These are phyloP conservation scores for Stenoptilia bipunctidactyla DNA, from an alignment of 2,888 invertebrate species.

Conservation along the genomic window DNA sequence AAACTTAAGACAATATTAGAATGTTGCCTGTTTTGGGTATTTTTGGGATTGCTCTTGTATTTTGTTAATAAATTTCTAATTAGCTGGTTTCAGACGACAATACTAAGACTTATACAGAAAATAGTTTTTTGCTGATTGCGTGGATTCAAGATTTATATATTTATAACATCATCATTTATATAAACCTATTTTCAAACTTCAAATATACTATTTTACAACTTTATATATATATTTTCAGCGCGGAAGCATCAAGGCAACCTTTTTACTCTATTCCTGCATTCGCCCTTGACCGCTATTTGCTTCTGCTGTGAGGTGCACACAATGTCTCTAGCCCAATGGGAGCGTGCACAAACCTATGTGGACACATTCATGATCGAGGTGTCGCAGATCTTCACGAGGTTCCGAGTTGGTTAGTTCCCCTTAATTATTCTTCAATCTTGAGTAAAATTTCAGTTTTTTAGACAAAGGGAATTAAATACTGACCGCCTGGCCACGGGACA, in stretches of 20 bases:
- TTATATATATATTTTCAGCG: conserved; percentile 73
- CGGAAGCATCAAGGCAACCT: conserved; percentile 85
- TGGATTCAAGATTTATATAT: no score
- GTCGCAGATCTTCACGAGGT: conserved; percentile 83
- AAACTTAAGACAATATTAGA: no score
- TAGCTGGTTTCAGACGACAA: no score
- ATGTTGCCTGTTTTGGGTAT: no score
- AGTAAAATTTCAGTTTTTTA: not conserved
- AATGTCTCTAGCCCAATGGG: conserved; percentile 90
- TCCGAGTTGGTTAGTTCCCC: conserved; percentile 62
- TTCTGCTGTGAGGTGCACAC: conserved; percentile 90
- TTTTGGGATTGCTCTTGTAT: no score
- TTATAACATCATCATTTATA: no score
- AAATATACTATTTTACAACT: not conserved
- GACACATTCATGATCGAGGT: conserved; percentile 93
- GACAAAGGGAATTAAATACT: no score
- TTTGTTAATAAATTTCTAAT: no score
- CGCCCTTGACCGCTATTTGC: conserved; percentile 93
- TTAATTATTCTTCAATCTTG: no score
- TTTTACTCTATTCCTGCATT: conserved; percentile 95
- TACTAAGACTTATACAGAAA: no score
- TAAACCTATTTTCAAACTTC: not conserved
- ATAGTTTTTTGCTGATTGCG: no score
- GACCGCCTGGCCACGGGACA: no score
- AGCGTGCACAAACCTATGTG: conserved; percentile 88